Evolutionary conservation across 2,797 vertebrate species (phyloP), one percentile per base, ranked within the genome.

Genomic region (Lacerta bilineata): DNA sequence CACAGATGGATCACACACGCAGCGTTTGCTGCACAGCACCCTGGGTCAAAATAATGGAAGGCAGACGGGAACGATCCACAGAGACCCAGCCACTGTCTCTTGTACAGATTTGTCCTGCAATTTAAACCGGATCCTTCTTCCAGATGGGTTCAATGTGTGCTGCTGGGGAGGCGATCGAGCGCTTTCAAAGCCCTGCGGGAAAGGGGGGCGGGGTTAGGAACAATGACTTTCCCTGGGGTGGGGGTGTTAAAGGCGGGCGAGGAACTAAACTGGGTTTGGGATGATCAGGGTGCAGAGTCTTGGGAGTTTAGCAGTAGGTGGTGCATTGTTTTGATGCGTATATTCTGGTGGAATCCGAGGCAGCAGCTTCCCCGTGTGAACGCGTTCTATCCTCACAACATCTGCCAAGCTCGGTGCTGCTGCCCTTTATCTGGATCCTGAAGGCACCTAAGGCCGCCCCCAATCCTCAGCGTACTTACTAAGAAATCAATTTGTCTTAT

Each of bases 1-100:
- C 97, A 96, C 97, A 96, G 96, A 96, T 97, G 97, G 97, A 97
- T 97, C 96, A 94, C 97, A 96, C 96, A 95, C 97, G 95, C 97
- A 94, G 95, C 94, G 5, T 95, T 96, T 96, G 95, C 95, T 7
- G 43, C 5, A 86, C 61, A 94, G 93, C 84, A 96, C 91, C 93
- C 87, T 84, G 96, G 95, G 96, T 96, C 96, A 90, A 87, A 95
- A 94, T 97, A 97, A 97, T 97, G 90, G 88, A 93, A 97, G 95
- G 96, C 96, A 97, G 95, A 91, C 96, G 96, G 94, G 95, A 94
- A 94, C 92, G 95, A 97, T 96, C 95, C 94, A 95, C 94, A 86
- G 88, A 80, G 92, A 96, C 94, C 91, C 94, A 95, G 96, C 96
- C 96, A 95, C 97, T 94, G 96, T 96, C 96, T 94, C 93, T 95